Evolutionary conservation across 2,888 invertebrate genomes (phyloP), one percentile per base, ranked within the genome.

Genomic region (Ctenicera cuprea): DNA sequence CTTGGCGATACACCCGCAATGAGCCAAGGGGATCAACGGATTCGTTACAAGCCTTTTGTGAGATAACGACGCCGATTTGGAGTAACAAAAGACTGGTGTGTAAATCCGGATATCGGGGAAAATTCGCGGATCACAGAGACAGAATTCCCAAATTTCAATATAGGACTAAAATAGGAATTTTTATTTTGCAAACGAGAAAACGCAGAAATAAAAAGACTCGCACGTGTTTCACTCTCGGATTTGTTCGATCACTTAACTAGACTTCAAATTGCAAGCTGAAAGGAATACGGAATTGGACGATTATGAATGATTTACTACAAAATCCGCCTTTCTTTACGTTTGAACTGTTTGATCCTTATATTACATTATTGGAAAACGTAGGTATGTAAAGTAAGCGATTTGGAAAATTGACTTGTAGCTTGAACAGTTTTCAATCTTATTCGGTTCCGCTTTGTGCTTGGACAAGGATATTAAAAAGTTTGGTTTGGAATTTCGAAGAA

Each of bases 41-140:
- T 54, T 54, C 54, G 62, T 38, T 65, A 65, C 50, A 65, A 52
- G 37, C 50, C 37, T 37, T 65, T 65, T 50, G 50, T 52, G 18
- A 65, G 59, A 57, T 68, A 68, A 68, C 57, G 59, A 59, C 45
- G 11, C 43, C 33, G 57, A 68, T 59, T 45, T 57, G 12, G 11
- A 33, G 59, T 54, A 54, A 59, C 59, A 45, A 59, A 68, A 59
- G 26, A 45, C 12, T 54, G 57, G 43, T 48, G 18, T 45, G 54
- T 59, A 68, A 66, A 66, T 66, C 54, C 41, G 68, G 68, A 68
- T 59, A 41, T 68, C 30, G 16, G 9, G n/a, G 61, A 62, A 67
- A 61, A 38, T 59, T 59, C 59, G 30, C 18, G 59, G 1, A 54
- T 54, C 18, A 18, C 59, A 59, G 18, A 59, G 20, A 38, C 59